These are phyloP conservation scores for Myiagra hebetior DNA, from an alignment of 2,113 vertebrate species.

Conservation along the genomic window DNA sequence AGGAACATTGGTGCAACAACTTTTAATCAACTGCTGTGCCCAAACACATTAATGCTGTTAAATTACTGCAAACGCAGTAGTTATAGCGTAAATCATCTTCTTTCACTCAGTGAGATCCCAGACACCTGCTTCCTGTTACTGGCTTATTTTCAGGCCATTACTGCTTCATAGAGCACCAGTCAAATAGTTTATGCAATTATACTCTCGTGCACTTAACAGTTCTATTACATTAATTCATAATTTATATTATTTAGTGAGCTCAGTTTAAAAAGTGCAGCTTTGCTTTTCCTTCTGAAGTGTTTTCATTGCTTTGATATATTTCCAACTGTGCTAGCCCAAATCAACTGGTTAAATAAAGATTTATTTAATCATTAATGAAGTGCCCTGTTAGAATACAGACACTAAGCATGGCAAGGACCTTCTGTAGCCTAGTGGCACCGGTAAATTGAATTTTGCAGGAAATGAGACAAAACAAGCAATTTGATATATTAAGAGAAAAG, in stretches of 20 bases:
- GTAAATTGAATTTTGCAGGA: slow-evolving; percentile 15
- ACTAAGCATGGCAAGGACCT: slow-evolving; percentile 12
- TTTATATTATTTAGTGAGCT: slow-evolving; percentile 81
- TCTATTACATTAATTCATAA: slow-evolving; percentile 81
- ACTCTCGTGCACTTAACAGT: slow-evolving; percentile 67
- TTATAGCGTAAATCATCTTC: slow-evolving; percentile 73
- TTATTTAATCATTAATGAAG: slow-evolving; percentile 69
- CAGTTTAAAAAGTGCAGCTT: slow-evolving; percentile 70
- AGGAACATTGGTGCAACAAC: slow-evolving; percentile 78
- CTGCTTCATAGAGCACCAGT: slow-evolving; percentile 74
- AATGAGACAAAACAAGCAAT: neutral
- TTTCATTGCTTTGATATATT: slow-evolving; percentile 64
- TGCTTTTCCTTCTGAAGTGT: slow-evolving; percentile 71
- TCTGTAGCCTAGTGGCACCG: neutral
- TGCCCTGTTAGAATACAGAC: slow-evolving; percentile 34
- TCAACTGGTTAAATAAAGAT: slow-evolving; percentile 73
- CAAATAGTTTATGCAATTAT: slow-evolving; percentile 74
- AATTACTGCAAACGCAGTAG: slow-evolving; percentile 71
- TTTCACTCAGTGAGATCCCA: slow-evolving; percentile 74
- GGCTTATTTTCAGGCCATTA: slow-evolving; percentile 86
- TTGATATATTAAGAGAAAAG: neutral
- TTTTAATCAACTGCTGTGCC: slow-evolving; percentile 81
- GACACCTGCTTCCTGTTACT: slow-evolving; percentile 78
- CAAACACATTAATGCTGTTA: slow-evolving; percentile 72
- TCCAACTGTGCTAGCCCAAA: slow-evolving; percentile 72